Evolutionary conservation across 1,140 invertebrate genomes (phyloP), one percentile per base, ranked within the genome.

Genomic region (Drosophila malerkotliana): DNA sequence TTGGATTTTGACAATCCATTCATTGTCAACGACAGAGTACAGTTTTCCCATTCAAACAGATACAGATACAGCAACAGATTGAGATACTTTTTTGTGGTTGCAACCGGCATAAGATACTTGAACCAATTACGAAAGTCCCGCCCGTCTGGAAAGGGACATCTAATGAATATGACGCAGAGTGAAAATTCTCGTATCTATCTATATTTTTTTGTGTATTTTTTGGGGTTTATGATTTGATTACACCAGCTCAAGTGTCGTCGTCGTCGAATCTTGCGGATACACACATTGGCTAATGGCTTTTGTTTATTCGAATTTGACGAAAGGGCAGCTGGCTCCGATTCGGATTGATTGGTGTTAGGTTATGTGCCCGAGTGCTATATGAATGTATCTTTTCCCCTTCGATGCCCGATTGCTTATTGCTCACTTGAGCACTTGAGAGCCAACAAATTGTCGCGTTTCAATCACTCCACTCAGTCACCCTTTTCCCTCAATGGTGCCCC

Each of bases 211-310:
- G 49, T 60, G 64, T 68, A 58, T 53, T 66, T 74, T 5, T 28
- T 28, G 26, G 72, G 71, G 82, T 88, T 87, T 87, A 87, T 87
- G 82, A 87, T 87, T 87, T 87, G 79, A 88, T 87, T 87, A 87
- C 75, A 78, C 49, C 52, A 61, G 59, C 82, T 75, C 72, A 75
- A 75, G 72, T 75, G 73, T 76, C 72, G 53, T 53, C 72, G 53
- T 53, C 55, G 47, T 21, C 26, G 69, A 61, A 74, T 80, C 81
- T 79, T 58, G 61, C 34, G 67, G 77, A 81, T 64, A 66, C 63
- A 87, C 82, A 85, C 82, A 85, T 87, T 87, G 82, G 78, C 83
- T 87, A 87, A 87, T 87, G 82, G 83, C 75, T 68, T 78, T 78
- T 85, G 81, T 87, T 85, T 85, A 87, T 72, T 75, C 68, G 81